phyloP scores from a whole-genome alignment of 2,113 vertebrate genomes.

The Mirza zaza region DNA sequence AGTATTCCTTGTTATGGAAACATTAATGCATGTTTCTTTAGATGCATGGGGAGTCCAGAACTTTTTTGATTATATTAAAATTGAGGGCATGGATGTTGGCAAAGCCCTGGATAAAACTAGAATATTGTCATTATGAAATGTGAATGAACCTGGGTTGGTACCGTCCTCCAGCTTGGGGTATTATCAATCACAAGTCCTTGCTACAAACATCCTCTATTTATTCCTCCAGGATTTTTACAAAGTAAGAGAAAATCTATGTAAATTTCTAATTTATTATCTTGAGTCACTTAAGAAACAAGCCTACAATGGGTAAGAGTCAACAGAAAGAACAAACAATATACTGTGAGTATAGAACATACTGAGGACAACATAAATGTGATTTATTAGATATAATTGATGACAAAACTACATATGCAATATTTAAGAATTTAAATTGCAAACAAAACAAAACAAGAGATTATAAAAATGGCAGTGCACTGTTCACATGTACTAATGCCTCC shows the following conservation, averaged over 20 bases:
- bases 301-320: not conserved
- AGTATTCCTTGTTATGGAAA: not conserved
- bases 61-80: not conserved
- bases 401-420: not conserved
- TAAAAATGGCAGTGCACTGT: not conserved
- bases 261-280: not conserved
- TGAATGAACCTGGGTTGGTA: too few relatives aligned
- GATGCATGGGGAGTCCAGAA: not conserved
- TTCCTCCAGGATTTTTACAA: not conserved
- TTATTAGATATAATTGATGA: not conserved
- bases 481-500: not conserved
- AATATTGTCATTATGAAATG: not conserved
- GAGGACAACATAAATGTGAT: not conserved
- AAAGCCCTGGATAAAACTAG: not conserved
- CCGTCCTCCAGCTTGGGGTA: not conserved
- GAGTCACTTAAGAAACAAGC: not conserved
- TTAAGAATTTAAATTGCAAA: not conserved
- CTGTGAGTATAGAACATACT: not conserved
- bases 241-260: not conserved
- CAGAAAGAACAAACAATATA: not conserved
- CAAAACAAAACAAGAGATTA: not conserved
- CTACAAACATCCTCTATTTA: not conserved
- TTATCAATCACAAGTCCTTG: not conserved
- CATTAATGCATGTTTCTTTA: not conserved
- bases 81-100: not conserved